Base-by-base conservation (phyloP, 2,888 invertebrate genomes). In the Plemyria rubiginata region DNA sequence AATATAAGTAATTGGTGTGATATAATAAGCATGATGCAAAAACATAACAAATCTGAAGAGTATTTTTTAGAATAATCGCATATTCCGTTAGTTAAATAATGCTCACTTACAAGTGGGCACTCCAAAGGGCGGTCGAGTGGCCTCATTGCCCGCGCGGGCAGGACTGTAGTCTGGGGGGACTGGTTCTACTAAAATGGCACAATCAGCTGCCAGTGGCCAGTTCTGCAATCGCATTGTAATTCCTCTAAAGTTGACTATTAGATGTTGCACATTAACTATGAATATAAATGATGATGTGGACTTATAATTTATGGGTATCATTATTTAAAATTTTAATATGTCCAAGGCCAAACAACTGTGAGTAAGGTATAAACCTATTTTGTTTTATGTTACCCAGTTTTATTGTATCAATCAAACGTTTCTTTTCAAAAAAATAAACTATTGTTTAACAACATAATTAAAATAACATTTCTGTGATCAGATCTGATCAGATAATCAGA, bases 1-100 rank as follows among this genome's bases (percentile, higher is more conserved):
- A n/a, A n/a, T 40, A 60, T 38, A 29, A n/a, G n/a, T 65, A 62
- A 66, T 66, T 56, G 28, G 11, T 11, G 38, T 62, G 62, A 67
- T 65, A 65, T 61, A 62, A 64, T 52, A 41, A 11, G 32, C 48
- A 48, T 22, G 29, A 49, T 13, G 48, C 22, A n/a, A 13, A 29
- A 43, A 49, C 29, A 16, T 49, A 8, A 32, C 7, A 32, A 8
- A 22, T 22, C 22, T 22, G 22, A 22, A 22, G 22, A 22, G 22
- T 22, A 22, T 29, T 12, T 46, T 28, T 28, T 28, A 12, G 38
- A 28, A 15, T 4, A 22, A 51, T 32, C 46, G 46, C 32, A 32
- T 22, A 8, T 46, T 46, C 8, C 6, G 32, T 32, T 16, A 6
- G 13, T 43, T 15, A 7, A 13, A 43, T 43, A 15, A 22, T 22